Evolutionary conservation across 2,797 vertebrate genomes (phyloP).

Genomic region (Hephaestus fuliginosus): DNA sequence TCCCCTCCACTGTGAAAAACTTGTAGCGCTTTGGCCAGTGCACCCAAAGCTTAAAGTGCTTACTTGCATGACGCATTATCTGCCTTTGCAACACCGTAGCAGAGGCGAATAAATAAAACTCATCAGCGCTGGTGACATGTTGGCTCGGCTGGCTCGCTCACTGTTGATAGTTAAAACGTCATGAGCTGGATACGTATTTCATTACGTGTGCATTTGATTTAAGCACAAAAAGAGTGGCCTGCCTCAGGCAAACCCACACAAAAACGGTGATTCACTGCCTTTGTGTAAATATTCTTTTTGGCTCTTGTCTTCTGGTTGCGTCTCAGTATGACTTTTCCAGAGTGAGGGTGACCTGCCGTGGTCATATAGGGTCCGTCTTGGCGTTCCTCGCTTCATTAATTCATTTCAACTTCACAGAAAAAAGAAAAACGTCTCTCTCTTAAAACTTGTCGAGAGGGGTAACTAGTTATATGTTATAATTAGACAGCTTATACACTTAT

Average conservation of each 20-base stretch:
- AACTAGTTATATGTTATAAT: slow-evolving; percentile 9
- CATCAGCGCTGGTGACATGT: slow-evolving; percentile 32
- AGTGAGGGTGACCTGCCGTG: slow-evolving; percentile 70
- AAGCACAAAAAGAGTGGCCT: slow-evolving; percentile 68
- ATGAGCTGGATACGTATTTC: slow-evolving; percentile 59
- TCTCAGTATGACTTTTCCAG: slow-evolving; percentile 87
- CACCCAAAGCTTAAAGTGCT: not conserved
- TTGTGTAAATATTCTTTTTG: slow-evolving; percentile 92
- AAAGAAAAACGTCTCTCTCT: slow-evolving; percentile 15
- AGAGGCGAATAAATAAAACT: slow-evolving; percentile 47
- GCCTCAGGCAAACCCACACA: slow-evolving; percentile 84
- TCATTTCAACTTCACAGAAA: slow-evolving; percentile 52
- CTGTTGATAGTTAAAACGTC: slow-evolving; percentile 69
- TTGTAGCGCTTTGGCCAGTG: not conserved
- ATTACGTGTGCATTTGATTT: slow-evolving; percentile 73
- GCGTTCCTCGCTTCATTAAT: slow-evolving; percentile 58
- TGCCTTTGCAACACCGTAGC: slow-evolving; percentile 23
- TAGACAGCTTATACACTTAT: not conserved
- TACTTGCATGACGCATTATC: slow-evolving; percentile 13
- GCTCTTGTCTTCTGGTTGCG: slow-evolving; percentile 77
- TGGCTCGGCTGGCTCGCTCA: slow-evolving; percentile 32
- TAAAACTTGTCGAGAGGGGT: slow-evolving; percentile 13
- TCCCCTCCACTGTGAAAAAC: slow-evolving; percentile 1
- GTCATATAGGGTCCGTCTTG: slow-evolving; percentile 47
- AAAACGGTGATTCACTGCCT: slow-evolving; percentile 86